Evolutionary conservation across 2,113 vertebrate genomes (phyloP), one percentile per base, ranked within the genome.

Genomic region (Cardinalis cardinalis): DNA sequence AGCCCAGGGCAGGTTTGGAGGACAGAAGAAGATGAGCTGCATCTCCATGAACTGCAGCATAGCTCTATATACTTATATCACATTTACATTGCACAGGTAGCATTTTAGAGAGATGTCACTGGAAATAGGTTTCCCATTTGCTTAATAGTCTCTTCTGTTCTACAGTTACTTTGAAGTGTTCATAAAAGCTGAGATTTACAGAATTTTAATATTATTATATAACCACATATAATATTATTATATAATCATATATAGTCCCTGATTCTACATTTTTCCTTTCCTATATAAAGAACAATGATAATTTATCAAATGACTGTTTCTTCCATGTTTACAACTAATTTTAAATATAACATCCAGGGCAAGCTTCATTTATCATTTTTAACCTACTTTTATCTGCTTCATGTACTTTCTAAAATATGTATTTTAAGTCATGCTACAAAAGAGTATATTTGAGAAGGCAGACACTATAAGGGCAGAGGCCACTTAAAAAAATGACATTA

Each of bases 61-160:
- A 76, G 55, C 7, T 56, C 16, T 4, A 5, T 2, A 0, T 6
- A 7, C n/a, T 46, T 23, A 58, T 28, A 40, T 51, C 82, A 76
- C 31, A 11, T 87, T 53, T 40, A 18, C 18, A 61, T 9, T 43
- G 18, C 28, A 26, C 31, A 14, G 49, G 12, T 16, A 76, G 17
- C 73, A 52, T 77, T 92, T 90, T n/a, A 94, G n/a, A 40, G 51
- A 89, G 26, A 78, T 9, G 7, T 24, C 44, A 78, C 5, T 89
- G 65, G 53, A 95, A 88, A 79, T 7, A 74, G 51, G 32, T 73
- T 89, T 91, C 55, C 51, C 43, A 71, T 92, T 95, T 92, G 36
- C 72, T 85, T 89, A 88, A 70, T 49, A 87, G 43, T 25, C 34
- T 85, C 51, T 56, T 89, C 76, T 74, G n/a, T 88, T 90, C 63